Percentiles rank a stretch among this genome's conserved stretches.
phyloP scores from a whole-genome alignment of 1,140 invertebrate genomes.

The Adoxophyes honmai region DNA sequence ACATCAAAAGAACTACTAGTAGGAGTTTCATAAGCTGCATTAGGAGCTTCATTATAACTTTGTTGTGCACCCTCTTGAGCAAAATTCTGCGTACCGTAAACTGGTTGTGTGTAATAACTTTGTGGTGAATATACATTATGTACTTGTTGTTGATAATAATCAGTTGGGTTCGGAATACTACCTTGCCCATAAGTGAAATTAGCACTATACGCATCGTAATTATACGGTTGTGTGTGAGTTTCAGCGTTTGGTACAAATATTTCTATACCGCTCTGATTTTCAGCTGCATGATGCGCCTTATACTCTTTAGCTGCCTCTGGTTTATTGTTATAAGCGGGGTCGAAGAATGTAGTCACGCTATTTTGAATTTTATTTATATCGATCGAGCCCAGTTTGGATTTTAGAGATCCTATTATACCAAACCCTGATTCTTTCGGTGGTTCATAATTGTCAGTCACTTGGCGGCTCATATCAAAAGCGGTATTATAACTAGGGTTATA shows the following conservation, averaged over 20 bases:
- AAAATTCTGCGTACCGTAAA: neutral
- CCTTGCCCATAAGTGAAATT: constrained; percentile 4
- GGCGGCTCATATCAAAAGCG: constrained; percentile 58
- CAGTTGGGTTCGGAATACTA: neutral
- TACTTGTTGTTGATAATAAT: constrained; percentile 7
- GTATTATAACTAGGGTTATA: constrained; percentile 38
- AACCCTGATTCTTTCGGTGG: constrained; percentile 45
- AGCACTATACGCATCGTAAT: neutral
- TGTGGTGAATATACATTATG: constrained; percentile 1
- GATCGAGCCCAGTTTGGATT: constrained; percentile 63
- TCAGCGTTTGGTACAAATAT: constrained; percentile 29
- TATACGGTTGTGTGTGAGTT: constrained; percentile 15
- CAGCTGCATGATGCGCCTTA: constrained; percentile 20
- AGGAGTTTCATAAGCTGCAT: neutral
- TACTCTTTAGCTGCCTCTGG: constrained; percentile 20
- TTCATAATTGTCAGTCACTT: constrained; percentile 44
- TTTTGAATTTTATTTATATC: constrained; percentile 72
- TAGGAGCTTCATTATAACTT: neutral
- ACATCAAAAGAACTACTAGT: too few species aligned
- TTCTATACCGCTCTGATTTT: constrained; percentile 26
- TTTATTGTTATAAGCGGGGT: constrained; percentile 57
- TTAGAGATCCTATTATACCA: constrained; percentile 65
- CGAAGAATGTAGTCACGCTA: constrained; percentile 70
- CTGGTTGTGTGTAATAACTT: constrained; percentile 3
- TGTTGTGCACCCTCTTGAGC: neutral